A percentile compares a stretch with the other conserved stretches of the same genome.
These are phyloP conservation scores for Drosophila pseudotakahashii DNA, from an alignment of 2,888 invertebrate species.

Conservation along the genomic window DNA sequence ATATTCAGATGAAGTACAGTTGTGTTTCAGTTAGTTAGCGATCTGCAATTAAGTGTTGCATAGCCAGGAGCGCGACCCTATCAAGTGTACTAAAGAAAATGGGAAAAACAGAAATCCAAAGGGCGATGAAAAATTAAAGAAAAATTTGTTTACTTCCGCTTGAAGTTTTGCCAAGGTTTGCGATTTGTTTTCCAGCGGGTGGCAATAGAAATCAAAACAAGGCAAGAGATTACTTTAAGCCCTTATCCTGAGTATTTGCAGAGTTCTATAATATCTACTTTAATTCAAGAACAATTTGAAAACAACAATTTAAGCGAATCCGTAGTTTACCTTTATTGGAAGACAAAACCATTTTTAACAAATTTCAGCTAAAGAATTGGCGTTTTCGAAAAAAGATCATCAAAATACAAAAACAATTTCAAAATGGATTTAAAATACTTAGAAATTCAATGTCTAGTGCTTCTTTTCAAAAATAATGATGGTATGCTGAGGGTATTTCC, in stretches of 20 bases:
- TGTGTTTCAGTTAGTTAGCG: slow-evolving; percentile 25
- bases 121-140: slow-evolving; percentile 17
- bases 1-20: slow-evolving; percentile 45
- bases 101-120: slow-evolving; percentile 3
- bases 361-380: too few relatives aligned
- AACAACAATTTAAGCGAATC: too few relatives aligned
- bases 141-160: slow-evolving; percentile 57
- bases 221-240: neutral
- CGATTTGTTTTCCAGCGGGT: slow-evolving; percentile 25
- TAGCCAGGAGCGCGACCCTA: slow-evolving; percentile 50
- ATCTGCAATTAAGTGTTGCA: slow-evolving; percentile 58
- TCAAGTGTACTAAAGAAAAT: slow-evolving; percentile 1
- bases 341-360: too few relatives aligned
- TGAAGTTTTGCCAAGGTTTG: slow-evolving; percentile 39
- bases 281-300: too few relatives aligned
- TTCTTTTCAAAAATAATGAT: neutral
- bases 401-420: too few relatives aligned
- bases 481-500: neutral
- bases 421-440: too few relatives aligned
- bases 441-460: too few relatives aligned
- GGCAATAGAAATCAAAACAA: slow-evolving; percentile 30
- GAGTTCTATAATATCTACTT: too few relatives aligned
- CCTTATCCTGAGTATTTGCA: neutral
- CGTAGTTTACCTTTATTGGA: too few relatives aligned
- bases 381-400: too few relatives aligned